Evolutionary conservation across 2,888 invertebrate species (phyloP).

Genomic region (Scaptomyza tumidula): DNA sequence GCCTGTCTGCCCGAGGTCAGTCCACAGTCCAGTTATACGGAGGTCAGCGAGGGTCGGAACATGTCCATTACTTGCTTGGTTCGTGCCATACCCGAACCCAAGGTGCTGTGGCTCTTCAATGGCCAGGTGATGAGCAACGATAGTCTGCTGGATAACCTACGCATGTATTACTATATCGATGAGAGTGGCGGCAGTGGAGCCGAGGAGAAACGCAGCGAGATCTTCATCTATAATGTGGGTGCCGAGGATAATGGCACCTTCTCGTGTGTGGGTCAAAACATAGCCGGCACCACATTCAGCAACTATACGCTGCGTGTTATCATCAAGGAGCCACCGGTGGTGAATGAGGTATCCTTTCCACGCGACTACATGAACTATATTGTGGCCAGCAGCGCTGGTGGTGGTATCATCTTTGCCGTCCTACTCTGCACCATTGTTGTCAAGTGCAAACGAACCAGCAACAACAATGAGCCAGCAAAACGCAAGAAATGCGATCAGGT

Average conservation of each 20-base stretch:
- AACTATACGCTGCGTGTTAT: slow-evolving; percentile 93
- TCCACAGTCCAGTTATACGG: slow-evolving; percentile 90
- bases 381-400: slow-evolving; percentile 88
- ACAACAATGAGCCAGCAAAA: slow-evolving; percentile 76
- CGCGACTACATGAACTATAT: slow-evolving; percentile 90
- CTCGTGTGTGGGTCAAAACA: slow-evolving; percentile 93
- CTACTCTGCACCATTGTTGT: slow-evolving; percentile 89
- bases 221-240: slow-evolving; percentile 91
- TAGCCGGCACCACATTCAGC: slow-evolving; percentile 91
- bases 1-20: slow-evolving; percentile 93
- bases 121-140: slow-evolving; percentile 92
- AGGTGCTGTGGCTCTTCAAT: slow-evolving; percentile 93
- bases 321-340: slow-evolving; percentile 89
- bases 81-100: slow-evolving; percentile 92
- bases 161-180: slow-evolving; percentile 89
- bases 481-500: slow-evolving; percentile 87
- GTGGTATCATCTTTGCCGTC: slow-evolving; percentile 87
- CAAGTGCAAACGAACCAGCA: slow-evolving; percentile 84
- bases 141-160: slow-evolving; percentile 88
- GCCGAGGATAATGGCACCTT: slow-evolving; percentile 94
- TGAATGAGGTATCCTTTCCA: slow-evolving; percentile 88
- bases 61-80: slow-evolving; percentile 92
- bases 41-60: slow-evolving; percentile 92
- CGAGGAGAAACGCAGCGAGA: slow-evolving; percentile 91
- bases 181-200: slow-evolving; percentile 88